These are phyloP conservation scores for Fopius arisanus DNA, from an alignment of 1,140 invertebrate genomes.

Conservation along the genomic window DNA sequence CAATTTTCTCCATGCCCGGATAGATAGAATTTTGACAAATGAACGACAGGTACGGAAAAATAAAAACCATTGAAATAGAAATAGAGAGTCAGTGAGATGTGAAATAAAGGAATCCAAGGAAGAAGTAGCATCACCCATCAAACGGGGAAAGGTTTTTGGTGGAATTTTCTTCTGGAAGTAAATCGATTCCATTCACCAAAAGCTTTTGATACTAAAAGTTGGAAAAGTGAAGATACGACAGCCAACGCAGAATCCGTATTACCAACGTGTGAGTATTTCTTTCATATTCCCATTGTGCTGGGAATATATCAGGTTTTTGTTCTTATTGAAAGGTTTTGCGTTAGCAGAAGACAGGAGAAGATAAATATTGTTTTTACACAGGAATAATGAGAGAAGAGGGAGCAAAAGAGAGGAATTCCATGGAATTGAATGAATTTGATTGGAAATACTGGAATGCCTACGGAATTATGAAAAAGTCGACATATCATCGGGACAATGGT, in stretches of 20 bases:
- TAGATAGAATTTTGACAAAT: not conserved
- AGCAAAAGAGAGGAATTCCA: not conserved
- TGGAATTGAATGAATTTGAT: not conserved
- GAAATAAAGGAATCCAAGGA: not conserved
- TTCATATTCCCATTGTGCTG: not conserved
- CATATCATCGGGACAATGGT: not conserved
- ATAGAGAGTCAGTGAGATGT: not conserved
- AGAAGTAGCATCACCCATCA: constrained; percentile 9
- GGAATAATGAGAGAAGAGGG: not conserved
- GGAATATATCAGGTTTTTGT: not conserved
- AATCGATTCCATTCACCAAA: constrained; percentile 7
- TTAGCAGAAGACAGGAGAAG: not conserved
- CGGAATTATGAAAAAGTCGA: too few species aligned
- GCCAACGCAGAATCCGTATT: not conserved
- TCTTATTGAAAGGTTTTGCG: not conserved
- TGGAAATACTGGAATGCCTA: not conserved
- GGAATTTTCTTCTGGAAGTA: not conserved
- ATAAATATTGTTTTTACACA: not conserved
- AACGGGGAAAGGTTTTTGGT: constrained; percentile 2
- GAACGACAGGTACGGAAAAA: not conserved
- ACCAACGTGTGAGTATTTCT: not conserved
- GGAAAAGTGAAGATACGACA: not conserved
- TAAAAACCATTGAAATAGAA: not conserved
- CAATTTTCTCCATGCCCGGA: not conserved
- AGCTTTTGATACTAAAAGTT: constrained; percentile 8